phyloP scores from a whole-genome alignment of 2,113 vertebrate species.

The Vombatus ursinus region DNA sequence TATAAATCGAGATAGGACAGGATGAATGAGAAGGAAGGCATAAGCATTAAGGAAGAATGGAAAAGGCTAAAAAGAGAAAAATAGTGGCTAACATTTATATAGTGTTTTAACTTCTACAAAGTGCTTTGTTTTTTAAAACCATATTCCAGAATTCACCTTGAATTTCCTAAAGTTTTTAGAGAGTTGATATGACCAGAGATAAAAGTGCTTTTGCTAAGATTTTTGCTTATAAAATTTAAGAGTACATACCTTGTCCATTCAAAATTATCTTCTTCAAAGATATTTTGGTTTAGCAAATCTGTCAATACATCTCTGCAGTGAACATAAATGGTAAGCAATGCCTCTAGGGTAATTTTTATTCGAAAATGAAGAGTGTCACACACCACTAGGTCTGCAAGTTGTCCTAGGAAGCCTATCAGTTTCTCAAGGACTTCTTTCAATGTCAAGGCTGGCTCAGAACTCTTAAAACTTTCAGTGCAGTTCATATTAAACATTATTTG shows the following conservation, averaged over 20 bases:
- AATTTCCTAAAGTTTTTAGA: not conserved
- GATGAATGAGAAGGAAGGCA: not conserved
- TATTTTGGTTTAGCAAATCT: slow-evolving; percentile 66
- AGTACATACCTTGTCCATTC: slow-evolving; percentile 81
- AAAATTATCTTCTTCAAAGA: slow-evolving; percentile 77
- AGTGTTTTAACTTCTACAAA: not conserved
- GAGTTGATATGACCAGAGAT: not conserved
- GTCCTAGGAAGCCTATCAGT: slow-evolving; percentile 59
- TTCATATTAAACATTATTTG: slow-evolving; percentile 83
- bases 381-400: slow-evolving; percentile 58
- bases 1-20: not conserved
- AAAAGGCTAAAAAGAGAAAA: not conserved
- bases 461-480: slow-evolving; percentile 74
- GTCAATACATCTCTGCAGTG: slow-evolving; percentile 78
- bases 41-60: not conserved
- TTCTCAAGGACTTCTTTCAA: slow-evolving; percentile 48
- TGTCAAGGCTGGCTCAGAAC: slow-evolving; percentile 52
- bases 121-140: not conserved
- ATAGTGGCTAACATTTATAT: not conserved
- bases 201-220: not conserved
- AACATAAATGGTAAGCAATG: slow-evolving; percentile 73
- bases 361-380: slow-evolving; percentile 49
- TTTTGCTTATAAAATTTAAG: not conserved
- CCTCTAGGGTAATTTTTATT: slow-evolving; percentile 71
- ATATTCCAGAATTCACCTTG: not conserved